These are phyloP conservation scores for Patiria miniata DNA, from an alignment of 35 echinoderm and acorn worm genomes.

Conservation along the genomic window DNA sequence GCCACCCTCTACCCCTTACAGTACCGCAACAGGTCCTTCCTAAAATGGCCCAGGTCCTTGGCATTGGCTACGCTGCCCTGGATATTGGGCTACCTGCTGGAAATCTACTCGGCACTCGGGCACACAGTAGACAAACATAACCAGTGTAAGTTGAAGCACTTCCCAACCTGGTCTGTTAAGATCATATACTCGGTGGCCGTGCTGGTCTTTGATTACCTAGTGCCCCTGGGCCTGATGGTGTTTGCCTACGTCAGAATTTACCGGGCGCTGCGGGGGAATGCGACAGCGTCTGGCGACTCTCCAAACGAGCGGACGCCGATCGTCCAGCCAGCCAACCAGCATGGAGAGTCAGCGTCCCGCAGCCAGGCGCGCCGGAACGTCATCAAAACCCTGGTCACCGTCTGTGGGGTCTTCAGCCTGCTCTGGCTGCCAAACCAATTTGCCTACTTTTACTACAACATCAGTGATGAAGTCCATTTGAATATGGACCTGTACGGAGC, in stretches of 20 bases:
- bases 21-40: neutral
- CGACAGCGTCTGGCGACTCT: neutral
- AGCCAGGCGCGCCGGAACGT: constrained; percentile 49
- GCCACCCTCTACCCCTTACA: constrained; percentile 56
- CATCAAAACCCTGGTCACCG: constrained; percentile 57
- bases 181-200: constrained; percentile 16
- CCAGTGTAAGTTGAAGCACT: neutral
- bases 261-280: neutral
- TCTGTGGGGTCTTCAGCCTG: constrained; percentile 56
- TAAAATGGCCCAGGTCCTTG: neutral
- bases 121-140: neutral
- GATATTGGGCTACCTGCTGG: constrained; percentile 29
- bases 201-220: constrained; percentile 1
- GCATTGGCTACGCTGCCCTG: constrained; percentile 39
- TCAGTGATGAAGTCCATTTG: neutral
- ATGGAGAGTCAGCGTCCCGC: neutral
- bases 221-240: constrained; percentile 41
- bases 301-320: neutral
- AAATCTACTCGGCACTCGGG: neutral
- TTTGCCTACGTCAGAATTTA: constrained; percentile 46
- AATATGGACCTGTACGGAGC: constrained; percentile 16
- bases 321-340: neutral
- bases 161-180: neutral
- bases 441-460: constrained; percentile 14
- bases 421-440: constrained; percentile 66